Percentiles rank a stretch among this genome's conserved stretches.
Evolutionary conservation across 2,797 vertebrate species (phyloP).

Genomic region (Choloepus didactylus): DNA sequence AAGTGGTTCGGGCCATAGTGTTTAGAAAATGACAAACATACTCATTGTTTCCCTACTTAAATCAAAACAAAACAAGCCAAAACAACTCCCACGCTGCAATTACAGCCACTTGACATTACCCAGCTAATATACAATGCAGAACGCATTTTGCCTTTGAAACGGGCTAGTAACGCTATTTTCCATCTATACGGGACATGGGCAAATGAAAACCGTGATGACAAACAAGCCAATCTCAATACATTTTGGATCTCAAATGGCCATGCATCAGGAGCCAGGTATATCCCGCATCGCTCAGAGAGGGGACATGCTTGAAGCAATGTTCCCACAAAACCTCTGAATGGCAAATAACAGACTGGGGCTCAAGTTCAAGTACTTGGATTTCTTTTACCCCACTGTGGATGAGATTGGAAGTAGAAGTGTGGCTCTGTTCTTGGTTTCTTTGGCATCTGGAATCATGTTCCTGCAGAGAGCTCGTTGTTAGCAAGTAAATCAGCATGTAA

Average conservation of each 20-base stretch:
- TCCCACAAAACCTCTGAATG: not conserved
- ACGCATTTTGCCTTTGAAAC: slow-evolving; percentile 67
- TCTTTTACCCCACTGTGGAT: not conserved
- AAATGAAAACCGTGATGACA: slow-evolving; percentile 48
- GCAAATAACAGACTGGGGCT: not conserved
- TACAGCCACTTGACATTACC: slow-evolving; percentile 70
- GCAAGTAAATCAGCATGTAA: slow-evolving; percentile 27
- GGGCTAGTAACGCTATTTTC: slow-evolving; percentile 53
- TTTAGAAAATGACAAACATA: slow-evolving; percentile 75
- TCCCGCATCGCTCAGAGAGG: not conserved
- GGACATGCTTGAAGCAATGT: not conserved
- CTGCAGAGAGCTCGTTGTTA: not conserved
- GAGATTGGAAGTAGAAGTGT: slow-evolving; percentile 1
- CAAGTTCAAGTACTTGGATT: not conserved
- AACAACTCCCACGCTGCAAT: slow-evolving; percentile 66
- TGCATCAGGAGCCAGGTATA: slow-evolving; percentile 10
- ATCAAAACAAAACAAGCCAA: slow-evolving; percentile 68
- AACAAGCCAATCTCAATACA: slow-evolving; percentile 33
- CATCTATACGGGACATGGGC: not conserved
- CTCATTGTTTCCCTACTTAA: slow-evolving; percentile 76
- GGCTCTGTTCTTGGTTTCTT: slow-evolving; percentile 48
- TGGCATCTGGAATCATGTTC: slow-evolving; percentile 38
- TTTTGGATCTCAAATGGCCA: slow-evolving; percentile 39
- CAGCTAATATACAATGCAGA: slow-evolving; percentile 53
- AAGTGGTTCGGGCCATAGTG: slow-evolving; percentile 53